Base-by-base conservation (phyloP, 1,140 invertebrate species). In the Pogonomyrmex barbatus region DNA sequence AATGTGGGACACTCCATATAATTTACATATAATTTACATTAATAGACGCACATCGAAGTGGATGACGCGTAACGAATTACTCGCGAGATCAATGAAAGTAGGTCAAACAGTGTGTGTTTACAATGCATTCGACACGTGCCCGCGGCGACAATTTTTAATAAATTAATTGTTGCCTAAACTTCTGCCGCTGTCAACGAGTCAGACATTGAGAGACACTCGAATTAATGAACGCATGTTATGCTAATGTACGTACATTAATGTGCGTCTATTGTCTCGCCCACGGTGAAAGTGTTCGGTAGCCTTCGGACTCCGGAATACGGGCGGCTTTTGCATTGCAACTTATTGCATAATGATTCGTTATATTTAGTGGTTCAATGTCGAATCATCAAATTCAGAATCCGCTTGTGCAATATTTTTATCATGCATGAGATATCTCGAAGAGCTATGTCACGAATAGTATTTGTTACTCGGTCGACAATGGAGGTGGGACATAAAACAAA, bases 11-110 rank as follows among this genome's bases (percentile, higher is more conserved):
- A 14, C 14, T 10, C 12, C n/a, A 4, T 33, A 52, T 24, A 24
- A 24, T 24, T 24, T 24, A n/a, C 42, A 24, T 78, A n/a, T 14
- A 68, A 70, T 45, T 70, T 33, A 8, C 8, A 70, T 70, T 30
- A 70, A 45, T 54, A 30, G 62, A 14, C 75, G 30, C 2, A n/a
- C 17, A 8, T 68, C 17, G 42, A 68, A 70, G n/a, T 42, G 45
- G n/a, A 68, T 70, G 63, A 81, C 42, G 77, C n/a, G 36, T 12
- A 17, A 62, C 9, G 12, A 75, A 42, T 58, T 75, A 75, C 9
- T 9, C 54, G 12, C 9, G 4, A 33, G 17, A 56, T 81, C 42
- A 68, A 45, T 68, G 47, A 36, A 81, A 81, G 47, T 81, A 65
- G 50, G 62, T 56, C 77, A 47, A 12, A 33, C 42, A 17, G 3